Conservation (phyloP, 2,797 vertebrate genomes). For the Neostethus bicornis region DNA sequence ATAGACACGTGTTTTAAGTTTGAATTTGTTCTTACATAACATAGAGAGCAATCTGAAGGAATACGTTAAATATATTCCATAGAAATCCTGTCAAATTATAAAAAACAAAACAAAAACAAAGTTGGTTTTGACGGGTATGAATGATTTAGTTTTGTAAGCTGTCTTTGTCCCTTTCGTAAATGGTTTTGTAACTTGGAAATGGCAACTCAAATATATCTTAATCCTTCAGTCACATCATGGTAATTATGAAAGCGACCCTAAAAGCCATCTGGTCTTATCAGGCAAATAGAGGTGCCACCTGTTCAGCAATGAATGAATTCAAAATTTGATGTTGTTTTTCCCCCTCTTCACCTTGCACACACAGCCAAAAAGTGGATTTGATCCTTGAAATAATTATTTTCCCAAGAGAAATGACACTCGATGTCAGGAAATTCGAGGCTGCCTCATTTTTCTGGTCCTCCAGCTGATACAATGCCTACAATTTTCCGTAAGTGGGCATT, state of each 20-base stretch:
- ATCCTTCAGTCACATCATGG: constrained; percentile 64
- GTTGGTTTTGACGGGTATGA: constrained; percentile 30
- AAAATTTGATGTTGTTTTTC: constrained; percentile 42
- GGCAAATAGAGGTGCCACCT: constrained; percentile 69
- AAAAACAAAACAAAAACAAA: constrained; percentile 14
- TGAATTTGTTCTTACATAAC: too few relatives aligned
- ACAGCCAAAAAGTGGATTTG: constrained; percentile 30
- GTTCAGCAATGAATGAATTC: constrained; percentile 66
- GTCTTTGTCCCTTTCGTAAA: constrained; percentile 43
- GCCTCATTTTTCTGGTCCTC: constrained; percentile 27
- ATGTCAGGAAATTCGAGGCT: constrained; percentile 24
- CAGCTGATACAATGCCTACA: constrained; percentile 37
- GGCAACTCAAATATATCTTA: constrained; percentile 61
- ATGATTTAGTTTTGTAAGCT: constrained; percentile 37
- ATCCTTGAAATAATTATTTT: constrained; percentile 23
- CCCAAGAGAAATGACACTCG: constrained; percentile 25
- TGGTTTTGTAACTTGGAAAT: constrained; percentile 46
- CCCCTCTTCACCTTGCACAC: constrained; percentile 29
- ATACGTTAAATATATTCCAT: too few relatives aligned
- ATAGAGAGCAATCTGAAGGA: too few relatives aligned
- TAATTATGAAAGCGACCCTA: constrained; percentile 75
- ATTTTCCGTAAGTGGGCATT: constrained; percentile 42
- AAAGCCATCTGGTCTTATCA: constrained; percentile 73
- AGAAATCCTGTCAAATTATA: not conserved
- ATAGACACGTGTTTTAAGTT: too few relatives aligned